A percentile compares a stretch with the other conserved stretches of the same genome.
These are phyloP conservation scores for Silurus glanis DNA, from an alignment of 2,113 vertebrate species.

Conservation along the genomic window DNA sequence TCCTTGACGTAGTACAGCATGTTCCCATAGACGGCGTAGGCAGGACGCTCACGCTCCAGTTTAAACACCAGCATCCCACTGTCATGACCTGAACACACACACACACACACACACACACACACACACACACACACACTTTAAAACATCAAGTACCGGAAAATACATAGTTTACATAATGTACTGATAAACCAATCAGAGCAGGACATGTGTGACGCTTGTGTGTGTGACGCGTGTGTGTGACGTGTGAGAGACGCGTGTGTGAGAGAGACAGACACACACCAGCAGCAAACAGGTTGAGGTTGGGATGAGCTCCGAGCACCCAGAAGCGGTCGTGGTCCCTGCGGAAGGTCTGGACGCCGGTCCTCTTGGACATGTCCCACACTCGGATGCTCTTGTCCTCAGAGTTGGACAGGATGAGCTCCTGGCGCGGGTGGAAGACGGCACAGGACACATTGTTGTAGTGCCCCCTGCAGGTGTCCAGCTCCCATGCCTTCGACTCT, in stretches of 20 bases:
- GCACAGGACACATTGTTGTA: constrained; percentile 98
- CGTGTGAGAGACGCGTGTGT: not conserved
- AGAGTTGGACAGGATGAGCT: constrained; percentile 95
- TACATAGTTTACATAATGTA: not conserved
- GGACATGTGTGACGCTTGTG: not conserved
- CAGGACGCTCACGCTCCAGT: constrained; percentile 89
- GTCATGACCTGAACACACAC: constrained; percentile 79
- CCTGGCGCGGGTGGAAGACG: constrained; percentile 95
- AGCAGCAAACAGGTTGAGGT: constrained; percentile 96
- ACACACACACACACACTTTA: constrained; percentile 25
- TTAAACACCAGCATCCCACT: constrained; percentile 98
- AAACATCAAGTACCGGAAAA: not conserved
- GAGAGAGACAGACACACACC: constrained; percentile 65
- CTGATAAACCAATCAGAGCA: not conserved
- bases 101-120: constrained; percentile 19
- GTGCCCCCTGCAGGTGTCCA: constrained; percentile 94
- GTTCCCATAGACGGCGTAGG: constrained; percentile 90
- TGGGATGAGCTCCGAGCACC: constrained; percentile 94
- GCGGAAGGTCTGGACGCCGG: constrained; percentile 94
- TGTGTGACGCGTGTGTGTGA: not conserved
- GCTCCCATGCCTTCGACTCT: constrained; percentile 97
- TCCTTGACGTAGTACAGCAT: constrained; percentile 93
- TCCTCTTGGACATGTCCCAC: constrained; percentile 98
- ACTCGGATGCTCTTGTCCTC: constrained; percentile 98
- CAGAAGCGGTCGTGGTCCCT: constrained; percentile 96